These are phyloP conservation scores for Pitangus sulphuratus DNA, from an alignment of 2,797 vertebrate species.

Conservation along the genomic window DNA sequence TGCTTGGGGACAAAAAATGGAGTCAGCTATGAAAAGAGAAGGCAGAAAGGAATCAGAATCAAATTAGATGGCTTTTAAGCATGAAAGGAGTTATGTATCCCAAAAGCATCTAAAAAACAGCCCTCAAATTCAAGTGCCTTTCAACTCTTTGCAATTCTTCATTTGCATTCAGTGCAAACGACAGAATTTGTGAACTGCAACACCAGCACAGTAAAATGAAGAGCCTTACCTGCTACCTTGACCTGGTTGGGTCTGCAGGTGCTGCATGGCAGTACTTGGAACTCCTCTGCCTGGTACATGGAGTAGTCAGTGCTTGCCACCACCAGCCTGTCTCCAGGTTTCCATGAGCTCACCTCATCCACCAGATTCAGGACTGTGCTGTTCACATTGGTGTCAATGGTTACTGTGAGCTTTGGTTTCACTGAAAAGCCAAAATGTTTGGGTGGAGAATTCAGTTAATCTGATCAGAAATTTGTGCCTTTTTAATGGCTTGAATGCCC, in stretches of 20 bases:
- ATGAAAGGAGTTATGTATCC: fast-evolving
- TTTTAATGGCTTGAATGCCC: neutral
- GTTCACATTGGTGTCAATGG: conserved; percentile 84
- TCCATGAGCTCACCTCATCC: conserved; percentile 79
- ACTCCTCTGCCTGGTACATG: conserved; percentile 85
- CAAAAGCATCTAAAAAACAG: neutral
- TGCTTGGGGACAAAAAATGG: neutral
- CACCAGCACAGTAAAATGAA: neutral
- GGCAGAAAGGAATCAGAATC: neutral
- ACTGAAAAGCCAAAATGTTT: conserved; percentile 73
- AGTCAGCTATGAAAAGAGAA: neutral
- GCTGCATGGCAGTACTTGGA: conserved; percentile 79
- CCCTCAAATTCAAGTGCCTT: neutral
- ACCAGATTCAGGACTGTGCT: conserved; percentile 86
- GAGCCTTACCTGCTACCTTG: conserved; percentile 87
- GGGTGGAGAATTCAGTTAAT: neutral
- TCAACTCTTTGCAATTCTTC: neutral
- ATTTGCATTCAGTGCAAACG: neutral
- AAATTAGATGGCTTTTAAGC: neutral
- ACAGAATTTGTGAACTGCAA: neutral
- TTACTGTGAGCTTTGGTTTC: conserved; percentile 87
- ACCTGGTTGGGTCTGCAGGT: conserved; percentile 85
- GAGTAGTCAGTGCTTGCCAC: conserved; percentile 85
- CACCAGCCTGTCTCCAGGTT: conserved; percentile 76
- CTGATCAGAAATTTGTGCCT: neutral